Evolutionary conservation across 2,113 vertebrate species (phyloP).

Genomic region (Motacilla alba): DNA sequence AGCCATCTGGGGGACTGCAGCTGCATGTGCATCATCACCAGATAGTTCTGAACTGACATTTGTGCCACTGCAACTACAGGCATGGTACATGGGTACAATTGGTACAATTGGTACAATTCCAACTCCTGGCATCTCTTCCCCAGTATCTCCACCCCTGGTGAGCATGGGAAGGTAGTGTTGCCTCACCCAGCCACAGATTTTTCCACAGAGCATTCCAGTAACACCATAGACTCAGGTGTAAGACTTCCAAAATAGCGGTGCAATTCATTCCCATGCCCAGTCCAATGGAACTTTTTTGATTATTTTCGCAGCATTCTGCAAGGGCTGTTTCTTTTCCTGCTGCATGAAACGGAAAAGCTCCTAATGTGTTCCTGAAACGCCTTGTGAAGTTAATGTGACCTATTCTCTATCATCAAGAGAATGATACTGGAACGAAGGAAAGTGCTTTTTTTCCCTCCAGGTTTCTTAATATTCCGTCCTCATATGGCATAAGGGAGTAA

Average conservation of each 20-base stretch:
- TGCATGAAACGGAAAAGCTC: background rate
- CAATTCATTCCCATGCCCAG: background rate
- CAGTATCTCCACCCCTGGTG: background rate
- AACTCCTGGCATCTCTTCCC: background rate
- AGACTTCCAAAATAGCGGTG: background rate
- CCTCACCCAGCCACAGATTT: background rate
- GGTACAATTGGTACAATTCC: background rate
- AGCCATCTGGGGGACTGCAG: background rate
- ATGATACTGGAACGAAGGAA: background rate
- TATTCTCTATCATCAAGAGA: background rate
- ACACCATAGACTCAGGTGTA: background rate
- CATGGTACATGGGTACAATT: too few species aligned
- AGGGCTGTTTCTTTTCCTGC: background rate
- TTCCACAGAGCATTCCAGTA: background rate
- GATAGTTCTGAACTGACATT: background rate
- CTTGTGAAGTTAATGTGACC: background rate
- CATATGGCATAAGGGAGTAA: background rate
- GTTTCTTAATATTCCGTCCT: slow-evolving; percentile 22
- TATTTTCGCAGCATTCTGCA: background rate
- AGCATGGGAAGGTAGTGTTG: background rate
- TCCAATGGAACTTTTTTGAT: background rate
- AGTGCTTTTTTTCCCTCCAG: background rate
- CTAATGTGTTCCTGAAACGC: background rate
- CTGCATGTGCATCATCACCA: background rate
- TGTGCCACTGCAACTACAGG: background rate